phyloP scores from a whole-genome alignment of 2,113 vertebrate species.

The Microcebus griseorufus region DNA sequence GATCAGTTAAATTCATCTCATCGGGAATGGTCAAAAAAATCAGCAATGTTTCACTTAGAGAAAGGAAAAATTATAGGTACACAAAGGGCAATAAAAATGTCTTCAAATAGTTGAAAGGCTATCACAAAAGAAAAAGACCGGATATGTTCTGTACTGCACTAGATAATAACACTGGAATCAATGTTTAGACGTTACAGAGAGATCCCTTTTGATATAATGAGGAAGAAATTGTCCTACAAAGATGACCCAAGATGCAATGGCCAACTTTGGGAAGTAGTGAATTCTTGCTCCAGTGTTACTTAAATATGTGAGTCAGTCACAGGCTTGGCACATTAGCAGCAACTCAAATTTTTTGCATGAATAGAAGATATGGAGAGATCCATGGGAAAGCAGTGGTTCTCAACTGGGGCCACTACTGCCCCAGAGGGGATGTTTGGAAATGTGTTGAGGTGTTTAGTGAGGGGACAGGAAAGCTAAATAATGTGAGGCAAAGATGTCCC shows the following conservation, averaged over 20 bases:
- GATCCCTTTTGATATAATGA: conserved; percentile 1
- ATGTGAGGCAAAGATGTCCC: not conserved
- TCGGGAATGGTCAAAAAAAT: not conserved
- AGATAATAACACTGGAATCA: not conserved
- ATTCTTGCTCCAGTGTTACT: not conserved
- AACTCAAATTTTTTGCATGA: not conserved
- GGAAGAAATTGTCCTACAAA: conserved; percentile 4
- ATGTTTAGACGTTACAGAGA: not conserved
- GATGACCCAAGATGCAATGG: not conserved
- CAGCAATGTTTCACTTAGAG: not conserved
- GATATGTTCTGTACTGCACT: not conserved
- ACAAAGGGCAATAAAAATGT: conserved; percentile 7
- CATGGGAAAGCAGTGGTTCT: not conserved
- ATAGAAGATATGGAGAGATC: not conserved
- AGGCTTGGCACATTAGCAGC: not conserved
- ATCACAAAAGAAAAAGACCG: conserved; percentile 15
- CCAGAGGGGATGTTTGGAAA: not conserved
- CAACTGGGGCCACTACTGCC: not conserved
- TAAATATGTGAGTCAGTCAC: not conserved
- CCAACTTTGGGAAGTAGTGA: not conserved
- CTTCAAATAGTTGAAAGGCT: conserved; percentile 15
- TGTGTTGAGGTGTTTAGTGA: not conserved
- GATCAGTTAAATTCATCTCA: not conserved
- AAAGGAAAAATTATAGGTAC: not conserved
- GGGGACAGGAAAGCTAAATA: not conserved